Conservation (phyloP, 2,113 vertebrate genomes). For the Craseonycteris thonglongyai region DNA sequence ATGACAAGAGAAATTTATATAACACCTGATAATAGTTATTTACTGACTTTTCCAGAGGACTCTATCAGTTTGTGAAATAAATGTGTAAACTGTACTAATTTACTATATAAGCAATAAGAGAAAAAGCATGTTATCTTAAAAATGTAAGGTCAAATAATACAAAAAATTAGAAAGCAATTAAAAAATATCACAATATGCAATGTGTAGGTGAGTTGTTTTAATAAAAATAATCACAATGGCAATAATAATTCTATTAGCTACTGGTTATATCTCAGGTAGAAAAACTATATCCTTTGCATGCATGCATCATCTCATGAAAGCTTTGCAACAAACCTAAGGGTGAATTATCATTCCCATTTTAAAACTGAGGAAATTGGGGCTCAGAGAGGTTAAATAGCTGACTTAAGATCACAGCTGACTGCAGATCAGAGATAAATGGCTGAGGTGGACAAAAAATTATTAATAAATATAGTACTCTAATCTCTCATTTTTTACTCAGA, state of each 20-base stretch:
- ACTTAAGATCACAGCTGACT: not conserved
- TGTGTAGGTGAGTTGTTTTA: slow-evolving; percentile 36
- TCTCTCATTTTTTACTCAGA: not conserved
- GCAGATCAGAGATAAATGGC: not conserved
- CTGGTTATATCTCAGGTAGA: not conserved
- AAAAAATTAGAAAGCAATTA: not conserved
- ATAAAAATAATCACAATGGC: not conserved
- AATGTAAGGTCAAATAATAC: slow-evolving; percentile 22
- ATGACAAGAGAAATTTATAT: not conserved
- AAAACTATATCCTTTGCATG: not conserved
- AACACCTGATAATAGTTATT: not conserved
- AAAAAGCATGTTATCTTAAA: not conserved
- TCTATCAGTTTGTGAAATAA: not conserved
- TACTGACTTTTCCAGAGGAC: not conserved
- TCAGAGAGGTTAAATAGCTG: not conserved
- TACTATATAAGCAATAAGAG: not conserved
- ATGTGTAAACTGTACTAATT: not conserved
- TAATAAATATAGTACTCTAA: not conserved
- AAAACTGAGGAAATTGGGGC: not conserved
- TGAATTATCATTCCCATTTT: not conserved
- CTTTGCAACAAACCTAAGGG: not conserved
- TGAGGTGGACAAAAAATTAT: not conserved
- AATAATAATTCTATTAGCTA: not conserved
- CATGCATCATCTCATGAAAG: not conserved
- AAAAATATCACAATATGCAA: not conserved